phyloP scores from a whole-genome alignment of 2,113 vertebrate species.

The Acanthochromis polyacanthus region DNA sequence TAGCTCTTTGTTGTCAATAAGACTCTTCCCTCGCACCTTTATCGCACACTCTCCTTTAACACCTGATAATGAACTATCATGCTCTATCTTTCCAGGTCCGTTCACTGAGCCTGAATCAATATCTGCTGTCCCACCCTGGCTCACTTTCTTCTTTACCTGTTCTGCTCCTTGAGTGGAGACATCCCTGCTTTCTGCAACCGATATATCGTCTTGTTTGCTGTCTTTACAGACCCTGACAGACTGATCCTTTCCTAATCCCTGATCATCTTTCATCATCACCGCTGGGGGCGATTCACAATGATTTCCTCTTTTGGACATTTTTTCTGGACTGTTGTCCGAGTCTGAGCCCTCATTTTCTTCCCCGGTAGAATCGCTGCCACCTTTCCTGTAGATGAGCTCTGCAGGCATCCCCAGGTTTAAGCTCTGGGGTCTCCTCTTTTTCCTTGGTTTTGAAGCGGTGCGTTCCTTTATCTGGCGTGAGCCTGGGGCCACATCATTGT shows the following conservation, averaged over 20 bases:
- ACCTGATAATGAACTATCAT: conserved; percentile 41
- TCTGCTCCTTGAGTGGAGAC: conserved; percentile 42
- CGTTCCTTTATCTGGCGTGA: conserved; percentile 49
- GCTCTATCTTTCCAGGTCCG: conserved; percentile 71
- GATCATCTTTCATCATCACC: conserved; percentile 50
- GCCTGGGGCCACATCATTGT: conserved; percentile 39
- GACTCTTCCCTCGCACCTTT: conserved; percentile 67
- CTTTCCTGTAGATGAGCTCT: conserved; percentile 76
- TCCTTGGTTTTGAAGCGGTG: conserved; percentile 62
- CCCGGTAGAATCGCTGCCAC: conserved; percentile 66
- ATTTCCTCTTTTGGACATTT: conserved; percentile 38
- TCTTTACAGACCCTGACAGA: conserved; percentile 46
- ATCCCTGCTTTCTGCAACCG: conserved; percentile 39
- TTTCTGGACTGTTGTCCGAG: conserved; percentile 59
- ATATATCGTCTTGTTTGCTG: conserved; percentile 52
- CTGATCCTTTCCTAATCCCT: conserved; percentile 53
- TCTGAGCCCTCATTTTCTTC: conserved; percentile 78
- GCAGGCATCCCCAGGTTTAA: conserved; percentile 79
- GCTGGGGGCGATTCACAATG: conserved; percentile 37
- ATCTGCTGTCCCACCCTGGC: conserved; percentile 42
- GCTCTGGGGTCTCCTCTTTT: conserved; percentile 83
- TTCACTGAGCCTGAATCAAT: conserved; percentile 68
- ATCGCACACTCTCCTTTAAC: conserved; percentile 61
- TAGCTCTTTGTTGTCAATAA: conserved; percentile 75
- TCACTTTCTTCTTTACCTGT: conserved; percentile 52